Evolutionary conservation across 2,797 vertebrate species (phyloP).

Genomic region (Falco novaeseelandiae): DNA sequence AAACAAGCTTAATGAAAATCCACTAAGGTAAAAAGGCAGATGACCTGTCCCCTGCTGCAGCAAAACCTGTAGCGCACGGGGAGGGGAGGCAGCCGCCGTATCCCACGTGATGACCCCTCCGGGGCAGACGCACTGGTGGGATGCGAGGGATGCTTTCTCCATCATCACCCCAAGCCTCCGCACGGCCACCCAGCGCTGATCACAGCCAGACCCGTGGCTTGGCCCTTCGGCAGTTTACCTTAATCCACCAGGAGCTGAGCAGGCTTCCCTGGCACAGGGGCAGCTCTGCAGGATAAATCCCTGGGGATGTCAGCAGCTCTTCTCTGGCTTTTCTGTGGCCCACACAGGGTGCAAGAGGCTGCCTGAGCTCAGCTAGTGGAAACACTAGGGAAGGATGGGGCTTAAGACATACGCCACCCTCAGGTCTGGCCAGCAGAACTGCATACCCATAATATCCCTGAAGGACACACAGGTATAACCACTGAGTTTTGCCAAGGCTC

Average conservation of each 20-base stretch:
- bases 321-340: neutral
- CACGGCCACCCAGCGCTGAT: neutral
- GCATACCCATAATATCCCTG: neutral
- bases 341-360: neutral
- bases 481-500: neutral
- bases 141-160: neutral
- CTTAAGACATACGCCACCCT: neutral
- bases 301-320: neutral
- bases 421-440: neutral
- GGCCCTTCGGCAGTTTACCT: neutral
- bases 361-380: neutral
- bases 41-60: neutral
- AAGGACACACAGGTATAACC: neutral
- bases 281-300: neutral
- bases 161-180: neutral
- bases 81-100: neutral
- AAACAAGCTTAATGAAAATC: slow-evolving; percentile 40
- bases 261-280: neutral
- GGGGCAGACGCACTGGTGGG: neutral
- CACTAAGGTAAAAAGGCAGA: neutral
- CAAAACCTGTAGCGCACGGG: neutral
- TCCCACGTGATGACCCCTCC: neutral
- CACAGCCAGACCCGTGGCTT: neutral
- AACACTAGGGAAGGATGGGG: neutral
- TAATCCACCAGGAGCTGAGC: neutral